Evolutionary conservation across 2,888 invertebrate species (phyloP), one percentile per base, ranked within the genome.

Genomic region (Dastarcus helophoroides): DNA sequence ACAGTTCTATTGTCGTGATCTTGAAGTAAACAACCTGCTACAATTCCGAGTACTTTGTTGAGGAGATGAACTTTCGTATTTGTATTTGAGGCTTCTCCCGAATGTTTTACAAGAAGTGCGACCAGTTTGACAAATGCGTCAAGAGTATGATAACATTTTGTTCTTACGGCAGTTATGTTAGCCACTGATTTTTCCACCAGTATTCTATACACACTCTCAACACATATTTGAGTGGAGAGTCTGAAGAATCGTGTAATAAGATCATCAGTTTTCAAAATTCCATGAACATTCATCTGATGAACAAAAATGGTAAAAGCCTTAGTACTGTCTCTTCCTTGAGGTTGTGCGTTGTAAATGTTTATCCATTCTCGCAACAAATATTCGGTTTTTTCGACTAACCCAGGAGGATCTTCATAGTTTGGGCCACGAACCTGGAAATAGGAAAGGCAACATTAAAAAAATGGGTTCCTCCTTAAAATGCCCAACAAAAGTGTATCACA

Each of bases 191-290:
- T 79, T 42, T 91, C 90, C 4, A 71, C 70, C 6, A 90, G 63
- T 30, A 78, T 76, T 35, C 91, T 76, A 58, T 94, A 94, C 19
- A 93, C 90, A 34, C 89, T 76, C 58, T 95, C 93, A 2, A 95
- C 85, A 60, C 95, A 95, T 71, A 94, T 81, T 60, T 95, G 93
- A 0, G 93, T 91, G 32, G 93, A 91, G 37, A 95, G 76, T 23
- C 97, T 77, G 70, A 99, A 95, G 68, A 98, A 98, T 34, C 95
- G 68, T 0, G 94, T 91, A 39, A 98, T 94, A 51, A 94, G 71
- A 54, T 98, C 97, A 55, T 99, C 98, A 0, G 94, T 93, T 61
- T 95, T 95, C 30, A 95, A 67, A 36, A 98, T 91, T 3, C 98
- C 91, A 47, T 89, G 85, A 50, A 86, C 74, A 58, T 94, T 94